These are phyloP conservation scores for Camelus bactrianus DNA, from an alignment of 2,113 vertebrate genomes.

Conservation along the genomic window DNA sequence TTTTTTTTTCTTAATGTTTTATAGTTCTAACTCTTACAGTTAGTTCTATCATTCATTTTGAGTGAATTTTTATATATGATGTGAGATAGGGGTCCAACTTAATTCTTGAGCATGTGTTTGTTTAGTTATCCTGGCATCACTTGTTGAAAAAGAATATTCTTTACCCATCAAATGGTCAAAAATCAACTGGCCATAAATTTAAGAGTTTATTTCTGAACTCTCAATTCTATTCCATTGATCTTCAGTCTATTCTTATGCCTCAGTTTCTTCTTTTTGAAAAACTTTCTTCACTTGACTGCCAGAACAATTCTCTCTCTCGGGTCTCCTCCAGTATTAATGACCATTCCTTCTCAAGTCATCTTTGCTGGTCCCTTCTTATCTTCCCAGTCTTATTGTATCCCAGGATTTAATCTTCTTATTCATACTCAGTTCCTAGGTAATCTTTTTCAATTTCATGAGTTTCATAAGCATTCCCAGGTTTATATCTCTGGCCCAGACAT, in stretches of 20 bases:
- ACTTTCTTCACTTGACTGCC: conserved; percentile 39
- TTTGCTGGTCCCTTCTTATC: background rate
- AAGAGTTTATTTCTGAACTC: background rate
- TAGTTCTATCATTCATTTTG: conserved; percentile 15
- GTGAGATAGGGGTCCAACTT: background rate
- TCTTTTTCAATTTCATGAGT: background rate
- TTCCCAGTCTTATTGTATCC: background rate
- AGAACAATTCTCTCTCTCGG: background rate
- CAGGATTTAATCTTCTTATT: conserved; percentile 26
- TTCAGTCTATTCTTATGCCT: background rate
- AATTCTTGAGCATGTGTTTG: background rate
- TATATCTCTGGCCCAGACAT: background rate
- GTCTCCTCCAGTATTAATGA: background rate
- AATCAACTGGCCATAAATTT: background rate
- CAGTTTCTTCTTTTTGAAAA: conserved; percentile 10
- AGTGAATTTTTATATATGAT: conserved; percentile 31
- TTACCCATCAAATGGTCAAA: background rate
- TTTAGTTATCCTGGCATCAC: background rate
- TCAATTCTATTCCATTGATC: background rate
- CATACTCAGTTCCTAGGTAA: background rate
- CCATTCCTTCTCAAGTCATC: conserved; percentile 7
- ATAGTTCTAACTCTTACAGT: conserved; percentile 6
- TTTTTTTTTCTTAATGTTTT: conserved; percentile 30
- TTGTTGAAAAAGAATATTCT: conserved; percentile 45
- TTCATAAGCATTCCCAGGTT: conserved; percentile 1